A percentile compares a stretch with the other conserved stretches of the same genome.
Evolutionary conservation across 2,888 invertebrate species (phyloP).

Genomic region (Rhimphoctona megacephalus): DNA sequence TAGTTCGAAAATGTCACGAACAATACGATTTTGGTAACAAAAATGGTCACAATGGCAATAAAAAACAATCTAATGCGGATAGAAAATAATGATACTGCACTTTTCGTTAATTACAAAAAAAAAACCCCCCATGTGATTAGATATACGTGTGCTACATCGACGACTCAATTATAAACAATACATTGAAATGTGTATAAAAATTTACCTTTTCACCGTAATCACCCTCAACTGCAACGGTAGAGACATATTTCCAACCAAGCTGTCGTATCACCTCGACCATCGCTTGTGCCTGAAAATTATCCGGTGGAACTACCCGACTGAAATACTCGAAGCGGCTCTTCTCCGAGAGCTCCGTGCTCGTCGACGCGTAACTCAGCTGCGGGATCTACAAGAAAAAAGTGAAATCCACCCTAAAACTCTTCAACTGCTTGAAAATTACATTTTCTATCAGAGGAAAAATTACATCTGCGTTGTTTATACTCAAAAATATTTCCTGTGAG

Average conservation of each 20-base stretch:
- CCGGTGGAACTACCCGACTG: conserved; percentile 90
- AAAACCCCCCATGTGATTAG: no score
- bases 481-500: no score
- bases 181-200: conserved; percentile 10
- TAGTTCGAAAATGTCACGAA: no score
- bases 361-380: conserved; percentile 90
- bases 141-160: no score
- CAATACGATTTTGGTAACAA: no score
- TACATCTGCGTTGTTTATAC: conserved; percentile 1
- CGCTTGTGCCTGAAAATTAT: conserved; percentile 89
- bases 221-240: conserved; percentile 91
- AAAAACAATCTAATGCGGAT: no score
- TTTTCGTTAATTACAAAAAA: no score
- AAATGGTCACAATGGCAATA: no score
- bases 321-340: conserved; percentile 90
- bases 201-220: conserved; percentile 91
- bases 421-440: conserved; percentile 6
- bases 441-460: neutral
- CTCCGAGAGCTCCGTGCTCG: conserved; percentile 89
- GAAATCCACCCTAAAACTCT: conserved; percentile 6
- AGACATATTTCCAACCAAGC: conserved; percentile 91
- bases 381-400: conserved; percentile 86
- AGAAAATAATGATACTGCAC: no score
- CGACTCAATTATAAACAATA: neutral
- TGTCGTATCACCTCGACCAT: conserved; percentile 89